Evolutionary conservation across 2,797 vertebrate species (phyloP), one percentile per base, ranked within the genome.

Genomic region (Falco berigora): DNA sequence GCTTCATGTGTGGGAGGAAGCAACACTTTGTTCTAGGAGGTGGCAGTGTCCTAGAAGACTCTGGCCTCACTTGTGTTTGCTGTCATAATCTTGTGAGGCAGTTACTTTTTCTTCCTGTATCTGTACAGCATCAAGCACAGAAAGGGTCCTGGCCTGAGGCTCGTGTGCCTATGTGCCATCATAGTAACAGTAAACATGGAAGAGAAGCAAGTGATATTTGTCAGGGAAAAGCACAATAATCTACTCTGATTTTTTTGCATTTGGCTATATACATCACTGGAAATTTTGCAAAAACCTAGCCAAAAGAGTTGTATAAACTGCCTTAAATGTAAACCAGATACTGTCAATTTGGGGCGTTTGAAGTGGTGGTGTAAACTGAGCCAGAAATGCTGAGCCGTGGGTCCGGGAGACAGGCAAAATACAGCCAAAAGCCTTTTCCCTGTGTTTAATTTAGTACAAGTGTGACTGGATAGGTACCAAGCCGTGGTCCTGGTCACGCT

Each of bases 261-360:
- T 94, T 94, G 83, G 25, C 68, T 94, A 50, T 77, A 80, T 55
- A 36, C 23, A 30, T 91, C 2, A 12, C 74, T 94, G 71, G 69
- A 86, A 94, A 88, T 82, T 84, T 86, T 88, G 59, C n/a, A 61
- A 88, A 96, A 84, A 38, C 22, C 40, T 94, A 61, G 85, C 62
- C 83, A 93, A 68, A 94, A 30, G 28, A 88, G 78, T 90, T 96
- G 71, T 79, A 92, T 92, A 96, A 95, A 93, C 90, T 95, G 90
- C 74, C 28, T 20, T 87, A 95, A 96, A 97, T 96, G 86, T 94
- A 97, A 97, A 95, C 88, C 96, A 97, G 96, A 96, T 85, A 95
- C 71, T 87, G 96, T 95, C 96, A 93, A 30, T 95, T 92, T 92
- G 85, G 74, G 88, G 79, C 69, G 95, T 90, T 91, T 86, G 82